phyloP scores from a whole-genome alignment of 1,140 invertebrate genomes.

The Brevipalpus yothersi region DNA sequence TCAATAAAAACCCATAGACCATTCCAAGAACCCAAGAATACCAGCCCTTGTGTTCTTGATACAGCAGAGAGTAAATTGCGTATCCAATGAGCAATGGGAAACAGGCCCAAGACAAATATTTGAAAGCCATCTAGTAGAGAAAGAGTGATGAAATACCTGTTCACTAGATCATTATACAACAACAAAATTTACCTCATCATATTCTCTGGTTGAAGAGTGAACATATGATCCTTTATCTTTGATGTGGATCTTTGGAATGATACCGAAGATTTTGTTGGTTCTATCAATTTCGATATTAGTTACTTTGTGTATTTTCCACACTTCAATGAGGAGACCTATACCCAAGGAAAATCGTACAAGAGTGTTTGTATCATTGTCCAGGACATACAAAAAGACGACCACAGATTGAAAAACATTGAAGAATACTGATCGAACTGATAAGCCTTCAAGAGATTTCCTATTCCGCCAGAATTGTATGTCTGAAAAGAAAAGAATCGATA shows the following conservation, averaged over 20 bases:
- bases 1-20: conserved; percentile 92
- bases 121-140: conserved; percentile 50
- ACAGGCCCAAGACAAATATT: conserved; percentile 80
- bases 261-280: conserved; percentile 37
- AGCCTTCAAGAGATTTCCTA: conserved; percentile 78
- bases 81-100: conserved; percentile 81
- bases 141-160: conserved; percentile 5
- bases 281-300: conserved; percentile 42
- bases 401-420: conserved; percentile 94
- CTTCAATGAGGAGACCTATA: conserved; percentile 83
- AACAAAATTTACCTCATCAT: conserved; percentile 39
- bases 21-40: conserved; percentile 64
- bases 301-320: conserved; percentile 98
- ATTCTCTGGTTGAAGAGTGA: conserved; percentile 75
- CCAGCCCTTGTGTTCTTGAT: conserved; percentile 96
- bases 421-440: conserved; percentile 94
- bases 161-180: not conserved
- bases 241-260: conserved; percentile 53
- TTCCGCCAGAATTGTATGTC: conserved; percentile 99
- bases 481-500: conserved; percentile 21
- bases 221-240: conserved; percentile 90
- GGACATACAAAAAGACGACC: conserved; percentile 79
- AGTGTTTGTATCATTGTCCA: conserved; percentile 96
- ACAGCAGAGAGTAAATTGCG: conserved; percentile 83
- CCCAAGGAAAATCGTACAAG: conserved; percentile 74